These are phyloP conservation scores for Sebastes elongatus DNA, from an alignment of 2,797 vertebrate genomes.

Conservation along the genomic window DNA sequence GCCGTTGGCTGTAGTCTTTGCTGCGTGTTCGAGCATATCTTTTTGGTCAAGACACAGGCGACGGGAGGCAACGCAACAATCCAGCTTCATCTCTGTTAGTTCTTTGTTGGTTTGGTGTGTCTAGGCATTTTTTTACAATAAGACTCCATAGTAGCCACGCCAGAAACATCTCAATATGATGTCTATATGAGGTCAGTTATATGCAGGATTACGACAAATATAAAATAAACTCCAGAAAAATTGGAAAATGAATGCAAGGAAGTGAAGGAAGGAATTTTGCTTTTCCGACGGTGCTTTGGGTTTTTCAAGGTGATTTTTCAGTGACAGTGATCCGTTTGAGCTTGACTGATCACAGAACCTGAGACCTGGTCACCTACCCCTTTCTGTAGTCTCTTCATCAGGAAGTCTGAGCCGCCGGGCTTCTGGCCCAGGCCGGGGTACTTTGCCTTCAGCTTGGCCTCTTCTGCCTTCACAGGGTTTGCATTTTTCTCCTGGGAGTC, in stretches of 20 bases:
- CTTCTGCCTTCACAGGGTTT: conserved; percentile 89
- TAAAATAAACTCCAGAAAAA: not conserved
- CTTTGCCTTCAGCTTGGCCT: conserved; percentile 94
- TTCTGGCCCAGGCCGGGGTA: conserved; percentile 92
- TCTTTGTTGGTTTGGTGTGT: too few relatives aligned
- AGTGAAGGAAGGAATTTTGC: not conserved
- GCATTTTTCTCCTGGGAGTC: conserved; percentile 92
- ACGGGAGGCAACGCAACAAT: too few relatives aligned
- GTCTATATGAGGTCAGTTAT: not conserved
- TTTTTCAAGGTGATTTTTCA: not conserved
- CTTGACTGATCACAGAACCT: not conserved
- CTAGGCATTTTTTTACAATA: not conserved
- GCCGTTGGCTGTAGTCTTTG: too few relatives aligned
- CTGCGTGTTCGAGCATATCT: too few relatives aligned
- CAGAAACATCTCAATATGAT: not conserved
- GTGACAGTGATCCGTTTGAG: not conserved
- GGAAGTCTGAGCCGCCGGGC: conserved; percentile 93
- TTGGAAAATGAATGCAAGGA: not conserved
- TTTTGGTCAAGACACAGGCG: too few relatives aligned
- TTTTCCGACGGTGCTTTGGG: not conserved
- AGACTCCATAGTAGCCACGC: not conserved
- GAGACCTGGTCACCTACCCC: conserved; percentile 81
- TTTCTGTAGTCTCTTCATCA: conserved; percentile 98
- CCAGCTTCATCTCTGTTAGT: fast-evolving
- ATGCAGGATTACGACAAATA: fast-evolving